Percentiles rank a stretch among this genome's conserved stretches.
Conservation (phyloP, 2,888 invertebrate species). For the Blera fallax region DNA sequence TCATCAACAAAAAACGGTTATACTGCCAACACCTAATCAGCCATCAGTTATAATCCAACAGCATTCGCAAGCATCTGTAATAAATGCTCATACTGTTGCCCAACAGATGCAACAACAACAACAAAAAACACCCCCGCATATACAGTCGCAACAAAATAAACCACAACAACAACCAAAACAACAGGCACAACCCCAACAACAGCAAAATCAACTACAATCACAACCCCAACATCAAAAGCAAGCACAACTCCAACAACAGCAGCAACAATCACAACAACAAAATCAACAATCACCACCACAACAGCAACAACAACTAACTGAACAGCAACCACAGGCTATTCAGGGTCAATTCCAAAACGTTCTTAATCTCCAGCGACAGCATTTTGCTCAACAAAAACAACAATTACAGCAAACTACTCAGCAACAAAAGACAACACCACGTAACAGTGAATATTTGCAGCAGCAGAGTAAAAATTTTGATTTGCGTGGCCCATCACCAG, state of each 20-base stretch:
- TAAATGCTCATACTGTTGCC: conserved; percentile 39
- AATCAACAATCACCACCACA: conserved; percentile 37
- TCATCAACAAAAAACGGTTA: conserved; percentile 70
- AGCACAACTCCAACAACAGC: conserved; percentile 15
- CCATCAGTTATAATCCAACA: conserved; percentile 68
- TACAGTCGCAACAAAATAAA: conserved; percentile 2
- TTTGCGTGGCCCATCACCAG: conserved; percentile 83
- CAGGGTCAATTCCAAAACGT: conserved; percentile 77
- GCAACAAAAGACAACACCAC: conserved; percentile 76
- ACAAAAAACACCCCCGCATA: conserved; percentile 37
- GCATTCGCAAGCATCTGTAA: conserved; percentile 52
- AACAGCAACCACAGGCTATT: conserved; percentile 73
- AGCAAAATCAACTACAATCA: conserved; percentile 25
- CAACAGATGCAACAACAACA: conserved; percentile 27
- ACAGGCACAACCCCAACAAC: conserved; percentile 25
- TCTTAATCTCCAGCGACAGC: conserved; percentile 76
- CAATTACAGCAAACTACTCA: conserved; percentile 64
- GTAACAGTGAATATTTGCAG: conserved; percentile 75
- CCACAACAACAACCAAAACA: conserved; percentile 42
- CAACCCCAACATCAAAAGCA: conserved; percentile 1
- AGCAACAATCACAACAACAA: conserved; percentile 28
- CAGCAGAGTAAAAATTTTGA: conserved; percentile 75
- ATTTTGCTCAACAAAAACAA: conserved; percentile 72
- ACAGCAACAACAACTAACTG: conserved; percentile 37
- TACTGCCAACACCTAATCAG: conserved; percentile 60